These are phyloP conservation scores for Oceanodroma tethys DNA, from an alignment of 2,113 vertebrate genomes.

Conservation along the genomic window DNA sequence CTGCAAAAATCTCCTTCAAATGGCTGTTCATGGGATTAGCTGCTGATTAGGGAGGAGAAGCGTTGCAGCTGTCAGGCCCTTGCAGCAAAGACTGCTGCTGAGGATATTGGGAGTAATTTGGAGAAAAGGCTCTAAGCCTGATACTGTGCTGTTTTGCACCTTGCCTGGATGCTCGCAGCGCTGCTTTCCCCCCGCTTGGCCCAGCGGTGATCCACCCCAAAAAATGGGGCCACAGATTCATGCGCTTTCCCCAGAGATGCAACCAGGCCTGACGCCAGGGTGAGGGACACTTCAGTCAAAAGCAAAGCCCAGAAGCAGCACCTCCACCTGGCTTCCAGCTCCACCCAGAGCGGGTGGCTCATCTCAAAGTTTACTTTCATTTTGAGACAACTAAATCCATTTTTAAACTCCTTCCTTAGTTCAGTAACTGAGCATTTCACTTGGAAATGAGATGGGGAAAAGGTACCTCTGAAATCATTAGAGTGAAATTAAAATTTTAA, in stretches of 20 bases:
- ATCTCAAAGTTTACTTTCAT: background rate
- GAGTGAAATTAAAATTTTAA: conserved; percentile 1
- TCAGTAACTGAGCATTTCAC: background rate
- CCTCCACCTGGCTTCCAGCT: background rate
- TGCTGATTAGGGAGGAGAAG: background rate
- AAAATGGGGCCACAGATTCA: background rate
- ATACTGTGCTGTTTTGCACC: background rate
- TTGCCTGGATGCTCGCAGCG: background rate
- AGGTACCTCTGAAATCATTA: background rate
- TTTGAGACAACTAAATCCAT: background rate
- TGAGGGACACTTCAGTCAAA: background rate
- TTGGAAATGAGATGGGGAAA: conserved; percentile 38
- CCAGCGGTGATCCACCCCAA: background rate
- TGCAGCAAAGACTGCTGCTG: background rate
- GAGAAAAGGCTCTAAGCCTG: background rate
- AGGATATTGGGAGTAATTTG: background rate
- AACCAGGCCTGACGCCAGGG: background rate
- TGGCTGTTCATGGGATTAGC: background rate
- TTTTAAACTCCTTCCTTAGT: background rate
- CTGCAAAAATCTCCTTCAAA: background rate
- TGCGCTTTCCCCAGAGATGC: background rate
- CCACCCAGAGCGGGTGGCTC: background rate
- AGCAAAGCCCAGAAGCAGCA: background rate
- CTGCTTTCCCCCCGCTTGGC: background rate
- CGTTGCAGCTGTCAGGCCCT: background rate